phyloP scores from a whole-genome alignment of 2,113 vertebrate genomes.

The Dunckerocampus dactyliophorus region DNA sequence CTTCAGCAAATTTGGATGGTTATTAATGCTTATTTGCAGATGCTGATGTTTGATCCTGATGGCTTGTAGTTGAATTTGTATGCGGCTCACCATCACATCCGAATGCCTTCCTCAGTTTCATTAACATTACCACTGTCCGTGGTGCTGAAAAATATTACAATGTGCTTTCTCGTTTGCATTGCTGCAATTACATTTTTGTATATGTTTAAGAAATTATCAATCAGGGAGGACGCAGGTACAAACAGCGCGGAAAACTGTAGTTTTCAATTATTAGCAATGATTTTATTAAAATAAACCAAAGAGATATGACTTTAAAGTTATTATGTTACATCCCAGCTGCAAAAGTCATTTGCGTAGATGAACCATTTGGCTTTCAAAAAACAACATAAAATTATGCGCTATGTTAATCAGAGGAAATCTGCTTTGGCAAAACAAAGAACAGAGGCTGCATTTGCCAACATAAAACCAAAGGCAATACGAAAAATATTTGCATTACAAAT shows the following conservation, averaged over 20 bases:
- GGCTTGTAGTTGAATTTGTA: conserved; percentile 12
- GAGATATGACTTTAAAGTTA: background rate
- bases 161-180: no score
- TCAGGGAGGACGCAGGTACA: no score
- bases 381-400: background rate
- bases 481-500: conserved; percentile 30
- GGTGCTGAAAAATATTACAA: background rate
- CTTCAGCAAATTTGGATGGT: conserved; percentile 19
- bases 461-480: conserved; percentile 6
- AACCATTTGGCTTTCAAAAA: conserved; percentile 17
- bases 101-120: background rate
- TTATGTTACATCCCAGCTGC: conserved; percentile 9
- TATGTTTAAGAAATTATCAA: no score
- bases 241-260: no score
- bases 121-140: conserved; percentile 11
- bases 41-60: conserved; percentile 10
- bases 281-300: no score
- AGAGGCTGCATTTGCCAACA: conserved; percentile 8
- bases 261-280: no score
- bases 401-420: background rate
- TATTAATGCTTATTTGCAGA: conserved; percentile 13
- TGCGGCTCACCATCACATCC: background rate
- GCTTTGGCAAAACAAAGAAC: conserved; percentile 12
- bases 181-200: no score
- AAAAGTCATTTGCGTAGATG: conserved; percentile 9